These are phyloP conservation scores for Drosophila asahinai DNA, from an alignment of 1,140 invertebrate genomes.

Conservation along the genomic window DNA sequence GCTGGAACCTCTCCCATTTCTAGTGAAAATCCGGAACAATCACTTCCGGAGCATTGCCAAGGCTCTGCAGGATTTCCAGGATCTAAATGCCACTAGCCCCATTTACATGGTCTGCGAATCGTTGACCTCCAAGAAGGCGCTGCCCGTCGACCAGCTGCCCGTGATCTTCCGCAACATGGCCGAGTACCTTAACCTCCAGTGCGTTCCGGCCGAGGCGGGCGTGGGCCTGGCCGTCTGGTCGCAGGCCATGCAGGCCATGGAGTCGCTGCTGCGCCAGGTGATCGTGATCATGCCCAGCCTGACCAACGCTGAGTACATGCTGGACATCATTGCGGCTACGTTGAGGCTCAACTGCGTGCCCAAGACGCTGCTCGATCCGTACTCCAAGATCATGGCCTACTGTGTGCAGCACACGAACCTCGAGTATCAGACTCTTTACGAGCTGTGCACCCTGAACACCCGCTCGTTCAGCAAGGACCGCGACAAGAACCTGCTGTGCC, in stretches of 20 bases:
- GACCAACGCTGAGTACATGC: constrained; percentile 91
- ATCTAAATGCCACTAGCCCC: constrained; percentile 97
- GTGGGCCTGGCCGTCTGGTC: constrained; percentile 91
- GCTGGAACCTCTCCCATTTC: not conserved
- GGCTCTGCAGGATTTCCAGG: constrained; percentile 98
- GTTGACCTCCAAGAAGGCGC: constrained; percentile 94
- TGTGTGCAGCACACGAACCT: constrained; percentile 95
- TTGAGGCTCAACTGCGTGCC: constrained; percentile 93
- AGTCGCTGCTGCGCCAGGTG: constrained; percentile 93
- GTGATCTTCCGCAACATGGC: constrained; percentile 95
- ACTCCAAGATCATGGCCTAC: constrained; percentile 96
- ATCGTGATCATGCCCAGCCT: constrained; percentile 90
- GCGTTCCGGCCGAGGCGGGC: constrained; percentile 93
- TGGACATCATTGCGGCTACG: constrained; percentile 94
- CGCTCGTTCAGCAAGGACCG: constrained; percentile 95
- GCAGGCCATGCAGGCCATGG: constrained; percentile 92
- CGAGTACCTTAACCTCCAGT: constrained; percentile 93
- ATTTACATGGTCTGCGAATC: constrained; percentile 96
- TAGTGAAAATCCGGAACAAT: constrained; percentile 81
- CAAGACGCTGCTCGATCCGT: constrained; percentile 93
- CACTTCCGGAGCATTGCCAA: constrained; percentile 98
- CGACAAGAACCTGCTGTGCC: constrained; percentile 95
- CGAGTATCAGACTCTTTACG: constrained; percentile 93
- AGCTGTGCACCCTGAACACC: constrained; percentile 95
- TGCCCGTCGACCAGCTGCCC: constrained; percentile 91